Percentiles rank a stretch among this genome's conserved stretches.
phyloP scores from a whole-genome alignment of 2,797 vertebrate genomes.

The Poecilia picta region DNA sequence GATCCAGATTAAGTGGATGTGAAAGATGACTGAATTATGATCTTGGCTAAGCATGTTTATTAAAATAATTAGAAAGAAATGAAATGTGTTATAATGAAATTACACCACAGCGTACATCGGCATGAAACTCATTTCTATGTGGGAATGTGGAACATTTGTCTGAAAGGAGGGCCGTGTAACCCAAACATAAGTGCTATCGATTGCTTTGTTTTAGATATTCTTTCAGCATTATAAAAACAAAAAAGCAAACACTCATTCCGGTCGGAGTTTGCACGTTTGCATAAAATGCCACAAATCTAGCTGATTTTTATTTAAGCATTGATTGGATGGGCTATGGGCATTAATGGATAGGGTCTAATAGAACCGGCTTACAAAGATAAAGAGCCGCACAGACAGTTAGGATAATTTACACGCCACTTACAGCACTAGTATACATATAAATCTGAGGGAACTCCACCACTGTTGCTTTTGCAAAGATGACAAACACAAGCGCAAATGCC shows the following conservation, averaged over 20 bases:
- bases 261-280: constrained; percentile 70
- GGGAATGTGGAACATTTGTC: constrained; percentile 66
- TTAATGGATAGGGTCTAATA: constrained; percentile 85
- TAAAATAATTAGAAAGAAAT: constrained; percentile 14
- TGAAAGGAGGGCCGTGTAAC: constrained; percentile 68
- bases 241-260: constrained; percentile 67
- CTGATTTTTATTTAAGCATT: constrained; percentile 83
- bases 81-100: constrained; percentile 70
- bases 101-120: constrained; percentile 67
- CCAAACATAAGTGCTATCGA: constrained; percentile 79
- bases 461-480: constrained; percentile 86
- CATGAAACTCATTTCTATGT: constrained; percentile 72
- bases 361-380: constrained; percentile 84
- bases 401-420: constrained; percentile 90
- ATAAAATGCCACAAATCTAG: constrained; percentile 77
- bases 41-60: constrained; percentile 59
- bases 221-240: constrained; percentile 75
- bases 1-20: not conserved
- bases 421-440: constrained; percentile 88
- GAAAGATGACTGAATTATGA: constrained; percentile 34
- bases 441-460: constrained; percentile 84
- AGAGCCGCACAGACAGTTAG: constrained; percentile 83
- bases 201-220: constrained; percentile 77
- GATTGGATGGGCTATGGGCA: constrained; percentile 78
- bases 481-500: constrained; percentile 85